These are phyloP conservation scores for Danio kyathit DNA, from an alignment of 2,797 vertebrate genomes.

Conservation along the genomic window DNA sequence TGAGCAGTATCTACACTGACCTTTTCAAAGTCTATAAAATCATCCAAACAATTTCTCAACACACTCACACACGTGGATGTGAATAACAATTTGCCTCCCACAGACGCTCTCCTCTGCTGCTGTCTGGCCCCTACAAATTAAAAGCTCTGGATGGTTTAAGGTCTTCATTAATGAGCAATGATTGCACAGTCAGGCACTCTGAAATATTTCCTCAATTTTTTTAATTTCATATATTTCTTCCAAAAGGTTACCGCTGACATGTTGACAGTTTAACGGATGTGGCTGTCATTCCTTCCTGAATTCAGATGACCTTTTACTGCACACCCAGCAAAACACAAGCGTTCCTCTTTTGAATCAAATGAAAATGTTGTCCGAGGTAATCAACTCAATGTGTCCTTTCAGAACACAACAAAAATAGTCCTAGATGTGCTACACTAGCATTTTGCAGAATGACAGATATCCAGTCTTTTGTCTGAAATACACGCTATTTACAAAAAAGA, in stretches of 20 bases:
- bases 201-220: conserved; percentile 58
- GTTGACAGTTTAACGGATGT: conserved; percentile 63
- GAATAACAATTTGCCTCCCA: conserved; percentile 62
- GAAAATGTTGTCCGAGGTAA: conserved; percentile 41
- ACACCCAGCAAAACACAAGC: conserved; percentile 48
- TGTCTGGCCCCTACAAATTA: conserved; percentile 58
- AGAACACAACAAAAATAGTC: background rate
- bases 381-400: background rate
- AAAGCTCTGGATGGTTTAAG: conserved; percentile 52
- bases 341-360: conserved; percentile 53
- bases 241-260: conserved; percentile 66
- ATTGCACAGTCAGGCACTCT: conserved; percentile 54
- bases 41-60: conserved; percentile 60
- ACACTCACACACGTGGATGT: conserved; percentile 41
- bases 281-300: conserved; percentile 60
- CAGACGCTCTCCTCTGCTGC: conserved; percentile 49
- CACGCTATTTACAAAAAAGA: too few species aligned
- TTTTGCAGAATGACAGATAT: background rate
- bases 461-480: background rate
- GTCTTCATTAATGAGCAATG: conserved; percentile 60
- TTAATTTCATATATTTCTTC: conserved; percentile 64
- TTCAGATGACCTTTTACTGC: conserved; percentile 58
- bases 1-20: conserved; percentile 53
- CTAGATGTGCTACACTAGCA: background rate
- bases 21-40: conserved; percentile 65